Evolutionary conservation across 1,140 invertebrate genomes (phyloP), one percentile per base, ranked within the genome.

Genomic region (Scaptomyza montana): DNA sequence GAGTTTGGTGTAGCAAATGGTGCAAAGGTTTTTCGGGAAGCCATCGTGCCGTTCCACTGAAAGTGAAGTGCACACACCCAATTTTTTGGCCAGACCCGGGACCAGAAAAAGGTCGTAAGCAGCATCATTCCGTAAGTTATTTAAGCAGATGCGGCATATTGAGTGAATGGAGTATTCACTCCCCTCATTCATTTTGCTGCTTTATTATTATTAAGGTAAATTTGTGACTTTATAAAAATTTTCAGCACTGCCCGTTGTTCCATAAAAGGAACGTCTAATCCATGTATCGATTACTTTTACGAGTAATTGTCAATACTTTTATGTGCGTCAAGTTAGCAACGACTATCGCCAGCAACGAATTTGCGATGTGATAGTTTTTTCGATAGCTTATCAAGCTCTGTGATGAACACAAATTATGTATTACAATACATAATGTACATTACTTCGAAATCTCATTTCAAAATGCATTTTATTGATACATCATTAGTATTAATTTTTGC

Each of bases 1-100:
- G 6, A 91, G 82, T 33, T 75, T 74, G 1, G 78, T 74, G 55
- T 74, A 89, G 64, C 90, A 91, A 16, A 56, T 49, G 2, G 76
- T 74, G 71, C 90, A 91, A 5, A 91, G 73, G 57, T 90, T 90
- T 49, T 79, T 86, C 2, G 90, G 90, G 43, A 90, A 91, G 6
- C 90, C 90, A 43, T 91, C 90, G 33, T 84, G 66, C 47, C 73
- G 86, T 45, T 91, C 90, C 67, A 91, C 87, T 5, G 90, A 82
- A 5, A 91, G 54, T 3, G 86, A 86, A n/a, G 90, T 90, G 68
- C 90, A 91, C 39, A 86, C 76, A 62, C 75, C 78, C 8, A 91
- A 70, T 68, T 89, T 91, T 56, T 91, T 91, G 21, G 86, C 80
- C 59, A 91, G 53, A 16, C 90, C 90, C 6, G 90, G 86, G 12